Percentiles rank a stretch among this genome's conserved stretches.
These are phyloP conservation scores for Netelia virgata DNA, from an alignment of 2,888 invertebrate species.

Conservation along the genomic window DNA sequence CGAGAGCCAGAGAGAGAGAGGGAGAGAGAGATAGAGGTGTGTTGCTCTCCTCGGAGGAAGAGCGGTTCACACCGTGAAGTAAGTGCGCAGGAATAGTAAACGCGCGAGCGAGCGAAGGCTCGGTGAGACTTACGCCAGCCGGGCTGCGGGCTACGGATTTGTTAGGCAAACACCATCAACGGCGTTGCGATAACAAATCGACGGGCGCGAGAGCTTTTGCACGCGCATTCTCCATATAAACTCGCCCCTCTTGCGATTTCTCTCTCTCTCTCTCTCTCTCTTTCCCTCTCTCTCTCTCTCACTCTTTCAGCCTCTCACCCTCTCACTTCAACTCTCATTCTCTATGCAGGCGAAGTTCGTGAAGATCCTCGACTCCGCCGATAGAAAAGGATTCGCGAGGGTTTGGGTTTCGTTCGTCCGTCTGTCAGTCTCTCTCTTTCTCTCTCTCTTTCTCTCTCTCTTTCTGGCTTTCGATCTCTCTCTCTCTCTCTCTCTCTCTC, in stretches of 20 bases:
- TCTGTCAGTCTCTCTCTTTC: not conserved
- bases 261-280: not conserved
- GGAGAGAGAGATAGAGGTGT: slow-evolving; percentile 29
- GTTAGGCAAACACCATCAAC: slow-evolving; percentile 80
- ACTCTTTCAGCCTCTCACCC: not conserved
- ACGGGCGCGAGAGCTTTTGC: slow-evolving; percentile 71
- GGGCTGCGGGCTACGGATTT: slow-evolving; percentile 78
- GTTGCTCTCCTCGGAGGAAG: slow-evolving; percentile 36
- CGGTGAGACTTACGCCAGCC: slow-evolving; percentile 68
- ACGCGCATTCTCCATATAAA: slow-evolving; percentile 60
- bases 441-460: no score
- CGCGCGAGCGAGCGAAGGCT: slow-evolving; percentile 52
- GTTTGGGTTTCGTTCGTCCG: not conserved
- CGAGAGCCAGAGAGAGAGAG: slow-evolving; percentile 32
- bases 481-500: slow-evolving; percentile 4
- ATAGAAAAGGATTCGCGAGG: slow-evolving; percentile 3
- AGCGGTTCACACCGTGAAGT: slow-evolving; percentile 29
- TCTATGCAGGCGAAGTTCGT: slow-evolving; percentile 24
- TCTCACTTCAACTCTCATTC: not conserved
- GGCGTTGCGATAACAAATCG: slow-evolving; percentile 81
- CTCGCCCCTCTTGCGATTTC: not conserved
- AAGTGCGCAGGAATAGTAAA: slow-evolving; percentile 26
- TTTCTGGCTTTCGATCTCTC: slow-evolving; percentile 1
- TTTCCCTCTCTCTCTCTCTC: not conserved
- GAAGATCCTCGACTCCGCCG: not conserved